Percentiles rank a stretch among this genome's conserved stretches.
Conservation (phyloP, 2,888 invertebrate genomes). For the Palloptera scutellata region DNA sequence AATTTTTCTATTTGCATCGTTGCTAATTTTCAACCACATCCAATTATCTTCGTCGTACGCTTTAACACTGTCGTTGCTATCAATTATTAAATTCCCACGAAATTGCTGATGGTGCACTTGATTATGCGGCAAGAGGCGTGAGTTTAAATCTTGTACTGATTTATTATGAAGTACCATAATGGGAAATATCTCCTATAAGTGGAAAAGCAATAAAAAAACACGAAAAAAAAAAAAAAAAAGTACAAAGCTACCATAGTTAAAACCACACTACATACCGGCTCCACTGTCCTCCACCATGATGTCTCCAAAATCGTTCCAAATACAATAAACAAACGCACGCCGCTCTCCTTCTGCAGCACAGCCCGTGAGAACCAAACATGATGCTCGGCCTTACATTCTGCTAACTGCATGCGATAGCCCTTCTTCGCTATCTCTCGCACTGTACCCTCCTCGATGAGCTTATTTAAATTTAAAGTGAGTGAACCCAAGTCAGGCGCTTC, state of each 20-base stretch:
- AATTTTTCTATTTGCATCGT: conserved; percentile 10
- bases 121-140: conserved; percentile 17
- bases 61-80: conserved; percentile 16
- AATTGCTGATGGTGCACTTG: conserved; percentile 35
- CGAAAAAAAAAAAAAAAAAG: not conserved
- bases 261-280: not conserved
- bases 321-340: conserved; percentile 30
- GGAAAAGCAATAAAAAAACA: not conserved
- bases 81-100: conserved; percentile 36
- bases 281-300: conserved; percentile 8
- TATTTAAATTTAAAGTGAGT: conserved; percentile 28
- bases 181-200: conserved; percentile 32
- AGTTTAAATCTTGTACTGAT: conserved; percentile 35
- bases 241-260: not conserved
- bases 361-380: conserved; percentile 37
- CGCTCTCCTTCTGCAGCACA: conserved; percentile 20
- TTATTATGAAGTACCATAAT: conserved; percentile 36
- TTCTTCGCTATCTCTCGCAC: conserved; percentile 18
- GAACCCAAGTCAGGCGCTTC: conserved; percentile 25
- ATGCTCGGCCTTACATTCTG: conserved; percentile 31
- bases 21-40: conserved; percentile 37
- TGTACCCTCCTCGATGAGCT: not conserved
- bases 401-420: conserved; percentile 16
- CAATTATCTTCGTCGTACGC: conserved; percentile 39
- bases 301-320: conserved; percentile 16